Evolutionary conservation across 2,797 vertebrate genomes (phyloP), one percentile per base, ranked within the genome.

Genomic region (Ambastaia sidthimunki): DNA sequence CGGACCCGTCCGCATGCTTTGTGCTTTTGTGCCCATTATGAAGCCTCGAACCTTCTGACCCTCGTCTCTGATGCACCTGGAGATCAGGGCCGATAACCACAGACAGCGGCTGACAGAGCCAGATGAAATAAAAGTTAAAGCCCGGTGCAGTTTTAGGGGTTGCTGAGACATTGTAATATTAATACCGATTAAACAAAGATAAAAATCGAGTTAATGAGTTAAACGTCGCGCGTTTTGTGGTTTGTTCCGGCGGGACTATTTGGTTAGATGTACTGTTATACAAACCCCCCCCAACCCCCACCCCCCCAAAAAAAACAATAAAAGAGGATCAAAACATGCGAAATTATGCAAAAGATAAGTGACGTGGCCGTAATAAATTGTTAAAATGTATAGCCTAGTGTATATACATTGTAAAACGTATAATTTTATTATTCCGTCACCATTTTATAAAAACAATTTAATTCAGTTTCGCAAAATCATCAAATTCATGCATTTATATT

Each of bases 51-150:
- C 89, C 86, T 89, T 88, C 83, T 90, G 88, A 89, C 88, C 84
- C 85, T 86, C 85, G 85, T 86, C 79, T 75, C 67, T 57, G 86
- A 88, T 89, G 93, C 94, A 95, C 94, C 94, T 95, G 94, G 94
- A 86, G 92, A 94, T 94, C 88, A 86, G 85, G 18, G 74, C 81
- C 60, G 92, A 94, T 94, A 94, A 91, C 88, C 83, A 85, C 50
- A 70, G 60, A 78, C 63, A 75, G 76, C 72, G 72, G 66, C 60
- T 71, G 66, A 63, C 52, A 71, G 31, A 65, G 28, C 31, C 47
- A 52, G 57, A 55, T 57, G 23, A 48, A 81, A 54, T 62, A 13
- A 57, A 70, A 81, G 28, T 44, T 63, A 62, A 52, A 44, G 18
- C 76, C 23, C 37, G 34, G 50, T 18, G 25, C 31, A 52, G 28